These are phyloP conservation scores for Pedicia rivosa DNA, from an alignment of 2,888 invertebrate genomes.

Conservation along the genomic window DNA sequence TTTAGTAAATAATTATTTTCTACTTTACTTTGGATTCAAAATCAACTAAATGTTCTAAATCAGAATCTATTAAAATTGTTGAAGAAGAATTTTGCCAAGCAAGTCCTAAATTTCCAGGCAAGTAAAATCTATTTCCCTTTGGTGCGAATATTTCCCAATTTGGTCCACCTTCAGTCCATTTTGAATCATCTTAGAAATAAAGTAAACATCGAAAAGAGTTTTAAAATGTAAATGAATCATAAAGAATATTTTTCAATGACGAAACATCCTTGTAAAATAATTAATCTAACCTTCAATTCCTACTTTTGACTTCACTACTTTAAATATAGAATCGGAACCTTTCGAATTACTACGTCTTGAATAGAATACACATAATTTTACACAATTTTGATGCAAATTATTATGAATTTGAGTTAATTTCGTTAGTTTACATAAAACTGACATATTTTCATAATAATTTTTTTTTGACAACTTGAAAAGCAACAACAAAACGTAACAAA, in stretches of 20 bases:
- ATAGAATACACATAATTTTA: not conserved
- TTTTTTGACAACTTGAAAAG: too few relatives aligned
- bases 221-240: not conserved
- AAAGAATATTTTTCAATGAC: not conserved
- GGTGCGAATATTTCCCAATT: slow-evolving; percentile 51
- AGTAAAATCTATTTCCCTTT: slow-evolving; percentile 47
- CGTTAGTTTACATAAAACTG: too few relatives aligned
- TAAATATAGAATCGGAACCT: not conserved
- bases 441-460: too few relatives aligned
- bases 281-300: not conserved
- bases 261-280: not conserved
- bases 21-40: slow-evolving; percentile 18
- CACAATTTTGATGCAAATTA: too few relatives aligned
- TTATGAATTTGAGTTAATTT: too few relatives aligned
- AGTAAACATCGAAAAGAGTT: not conserved
- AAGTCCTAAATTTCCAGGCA: slow-evolving; percentile 51
- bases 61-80: slow-evolving; percentile 25
- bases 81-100: slow-evolving; percentile 49
- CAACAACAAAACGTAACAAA: too few relatives aligned
- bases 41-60: slow-evolving; percentile 19
- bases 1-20: not conserved
- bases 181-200: slow-evolving; percentile 17
- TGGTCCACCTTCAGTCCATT: slow-evolving; percentile 28
- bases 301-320: slow-evolving; percentile 3
- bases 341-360: slow-evolving; percentile 6